These are phyloP conservation scores for Tetranychus piercei DNA, from an alignment of 2,888 invertebrate genomes.

Conservation along the genomic window DNA sequence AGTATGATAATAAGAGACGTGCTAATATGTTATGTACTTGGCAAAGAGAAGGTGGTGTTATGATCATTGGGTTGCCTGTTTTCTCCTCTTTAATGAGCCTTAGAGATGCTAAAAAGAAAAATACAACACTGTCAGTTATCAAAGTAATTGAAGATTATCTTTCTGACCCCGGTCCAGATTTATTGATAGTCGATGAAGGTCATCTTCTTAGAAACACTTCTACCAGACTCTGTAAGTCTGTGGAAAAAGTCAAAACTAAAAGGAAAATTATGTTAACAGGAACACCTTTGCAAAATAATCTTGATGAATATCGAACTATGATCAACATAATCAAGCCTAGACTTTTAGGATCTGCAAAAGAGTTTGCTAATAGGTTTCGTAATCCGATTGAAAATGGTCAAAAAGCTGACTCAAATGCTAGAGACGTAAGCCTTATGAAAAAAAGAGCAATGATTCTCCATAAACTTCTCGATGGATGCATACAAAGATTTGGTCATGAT, in stretches of 20 bases:
- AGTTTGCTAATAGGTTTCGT: conserved; percentile 82
- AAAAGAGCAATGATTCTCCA: conserved; percentile 85
- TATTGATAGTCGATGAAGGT: conserved; percentile 92
- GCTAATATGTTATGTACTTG: conserved; percentile 54
- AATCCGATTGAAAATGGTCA: conserved; percentile 94
- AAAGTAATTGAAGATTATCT: conserved; percentile 50
- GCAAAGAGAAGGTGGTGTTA: conserved; percentile 64
- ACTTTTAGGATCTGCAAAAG: conserved; percentile 74
- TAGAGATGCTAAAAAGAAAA: conserved; percentile 26
- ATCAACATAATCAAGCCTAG: conserved; percentile 94
- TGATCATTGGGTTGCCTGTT: conserved; percentile 88
- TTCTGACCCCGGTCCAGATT: conserved; percentile 74
- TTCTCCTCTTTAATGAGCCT: conserved; percentile 51
- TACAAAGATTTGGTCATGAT: conserved; percentile 71
- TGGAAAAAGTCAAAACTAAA: conserved; percentile 59
- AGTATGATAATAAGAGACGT: conserved; percentile 56
- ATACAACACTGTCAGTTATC: conserved; percentile 46
- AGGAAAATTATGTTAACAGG: conserved; percentile 89
- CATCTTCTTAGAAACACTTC: conserved; percentile 87
- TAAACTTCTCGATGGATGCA: conserved; percentile 77
- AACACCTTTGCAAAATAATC: conserved; percentile 92
- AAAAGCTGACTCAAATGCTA: conserved; percentile 72
- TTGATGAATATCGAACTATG: conserved; percentile 94
- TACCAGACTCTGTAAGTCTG: conserved; percentile 66
- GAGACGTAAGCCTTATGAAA: conserved; percentile 79